Evolutionary conservation across 2,888 invertebrate species (phyloP), one percentile per base, ranked within the genome.

Genomic region (Gymnosoma rotundatum): DNA sequence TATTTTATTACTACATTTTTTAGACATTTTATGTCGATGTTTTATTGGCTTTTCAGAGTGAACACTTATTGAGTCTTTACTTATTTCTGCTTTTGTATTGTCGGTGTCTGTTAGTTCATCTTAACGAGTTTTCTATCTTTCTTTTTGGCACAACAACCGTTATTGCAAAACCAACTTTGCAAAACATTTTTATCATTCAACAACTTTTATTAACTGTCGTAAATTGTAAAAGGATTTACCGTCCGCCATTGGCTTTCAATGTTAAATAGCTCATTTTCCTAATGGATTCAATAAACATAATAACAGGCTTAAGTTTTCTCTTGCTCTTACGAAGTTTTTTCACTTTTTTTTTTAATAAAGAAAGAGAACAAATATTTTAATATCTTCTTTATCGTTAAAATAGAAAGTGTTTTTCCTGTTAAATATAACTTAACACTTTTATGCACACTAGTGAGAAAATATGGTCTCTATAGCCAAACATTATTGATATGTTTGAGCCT

Each of bases 161-260:
- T 72, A 25, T 70, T 74, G 84, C 84, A 82, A 84, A 82, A 32
- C 5, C 2, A 82, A 84, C 84, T 84, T 84, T 84, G 74, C 78
- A 21, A 52, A 82, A 69, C 74, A 82, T 81, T 69, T 81, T 78
- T 84, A 78, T 66, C 78, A 84, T 81, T 82, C 70, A 81, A 84
- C 78, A 78, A 80, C 76, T 85, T 83, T 85, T 85, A 83, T 85
- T 85, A 85, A 85, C 83, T 85, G 83, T 75, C 78, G 83, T 83
- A 79, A 85, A 85, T 79, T 83, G 69, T 72, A 75, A 75, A 78
- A 79, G 84, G 81, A 84, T 85, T 83, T 79, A 83, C 66, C 79
- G 73, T 79, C 73, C 76, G 69, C 69, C 79, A 80, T 80, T 76
- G 64, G 73, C 83, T 56, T 63, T 32, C 73, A 63, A 78, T 83